Base-by-base conservation (phyloP, 2,797 vertebrate species). In the Anisognathus igniventris region DNA sequence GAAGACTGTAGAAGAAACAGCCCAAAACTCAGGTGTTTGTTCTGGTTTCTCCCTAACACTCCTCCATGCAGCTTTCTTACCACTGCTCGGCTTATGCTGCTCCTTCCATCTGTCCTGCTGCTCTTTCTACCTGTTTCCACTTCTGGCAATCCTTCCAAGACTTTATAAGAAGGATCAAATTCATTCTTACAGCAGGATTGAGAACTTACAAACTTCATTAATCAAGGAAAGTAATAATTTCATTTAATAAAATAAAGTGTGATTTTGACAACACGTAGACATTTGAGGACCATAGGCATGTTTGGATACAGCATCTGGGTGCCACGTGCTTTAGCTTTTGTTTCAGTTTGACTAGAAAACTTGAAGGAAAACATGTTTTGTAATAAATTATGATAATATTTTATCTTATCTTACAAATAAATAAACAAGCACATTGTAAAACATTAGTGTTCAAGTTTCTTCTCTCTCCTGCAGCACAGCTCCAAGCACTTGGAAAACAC, bases 251-350 rank as follows among this genome's bases (percentile, higher is more conserved):
- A 31, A 72, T 44, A 13, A 50, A 31, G 28, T 39, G 20, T 15
- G 20, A 66, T 50, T 50, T 57, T 75, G 42, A 72, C 25, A 73
- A 33, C 23, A 48, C 31, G 10, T 12, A 57, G 30, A 39, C 3
- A 30, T 60, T 40, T 33, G 7, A 57, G 48, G 31, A 66, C n/a
- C 0, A 1, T 0, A 50, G 25, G 22, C 6, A 40, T 21, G 7
- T 74, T 62, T 70, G 60, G 47, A 61, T 65, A 13, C n/a, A 79
- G n/a, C 13, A 56, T 11, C 56, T 79, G 45, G 10, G 22, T 40
- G 24, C 14, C 33, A 44, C 3, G 37, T 60, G 56, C 27, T 27
- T 62, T 13, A 44, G 12, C 5, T 66, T 86, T 58, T 64, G 28
- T 25, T 71, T 75, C 40, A 65, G 6, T 75, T 15, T 61, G 47